These are phyloP conservation scores for Campopleginae sp. DNA, from an alignment of 2,888 invertebrate genomes.

Conservation along the genomic window DNA sequence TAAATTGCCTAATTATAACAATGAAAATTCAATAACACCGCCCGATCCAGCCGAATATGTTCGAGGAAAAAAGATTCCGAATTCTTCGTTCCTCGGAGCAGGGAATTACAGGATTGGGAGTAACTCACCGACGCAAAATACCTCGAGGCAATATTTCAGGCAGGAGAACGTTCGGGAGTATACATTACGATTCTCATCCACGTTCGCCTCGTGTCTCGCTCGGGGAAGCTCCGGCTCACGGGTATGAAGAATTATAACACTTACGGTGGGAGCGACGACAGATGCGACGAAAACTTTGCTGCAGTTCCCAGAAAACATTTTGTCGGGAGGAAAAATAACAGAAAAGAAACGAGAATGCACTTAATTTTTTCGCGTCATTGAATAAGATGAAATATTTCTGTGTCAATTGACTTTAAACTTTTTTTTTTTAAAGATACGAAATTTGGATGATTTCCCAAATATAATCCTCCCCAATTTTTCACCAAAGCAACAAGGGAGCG, in stretches of 20 bases:
- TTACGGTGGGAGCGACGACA: constrained; percentile 20
- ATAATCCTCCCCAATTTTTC: background rate
- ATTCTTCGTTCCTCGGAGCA: constrained; percentile 29
- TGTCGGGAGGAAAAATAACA: background rate
- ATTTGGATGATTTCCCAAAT: background rate
- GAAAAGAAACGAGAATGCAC: background rate
- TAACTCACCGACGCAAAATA: constrained; percentile 57
- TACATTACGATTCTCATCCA: constrained; percentile 14
- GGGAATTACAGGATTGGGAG: constrained; percentile 57
- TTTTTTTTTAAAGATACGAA: background rate
- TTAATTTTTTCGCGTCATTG: background rate
- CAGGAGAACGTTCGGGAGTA: constrained; percentile 15
- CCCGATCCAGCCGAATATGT: too few species aligned
- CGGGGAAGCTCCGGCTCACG: constrained; percentile 10
- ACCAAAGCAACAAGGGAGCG: constrained; percentile 9
- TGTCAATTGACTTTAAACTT: background rate
- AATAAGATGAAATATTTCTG: background rate
- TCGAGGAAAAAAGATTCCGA: background rate
- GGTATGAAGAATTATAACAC: constrained; percentile 39
- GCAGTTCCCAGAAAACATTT: background rate
- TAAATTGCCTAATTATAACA: too few species aligned
- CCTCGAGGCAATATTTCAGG: constrained; percentile 46
- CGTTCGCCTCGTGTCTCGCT: constrained; percentile 2
- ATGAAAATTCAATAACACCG: too few species aligned
- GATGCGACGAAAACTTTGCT: constrained; percentile 12